These are phyloP conservation scores for Dinoponera quadriceps DNA, from an alignment of 1,140 invertebrate genomes.

Conservation along the genomic window DNA sequence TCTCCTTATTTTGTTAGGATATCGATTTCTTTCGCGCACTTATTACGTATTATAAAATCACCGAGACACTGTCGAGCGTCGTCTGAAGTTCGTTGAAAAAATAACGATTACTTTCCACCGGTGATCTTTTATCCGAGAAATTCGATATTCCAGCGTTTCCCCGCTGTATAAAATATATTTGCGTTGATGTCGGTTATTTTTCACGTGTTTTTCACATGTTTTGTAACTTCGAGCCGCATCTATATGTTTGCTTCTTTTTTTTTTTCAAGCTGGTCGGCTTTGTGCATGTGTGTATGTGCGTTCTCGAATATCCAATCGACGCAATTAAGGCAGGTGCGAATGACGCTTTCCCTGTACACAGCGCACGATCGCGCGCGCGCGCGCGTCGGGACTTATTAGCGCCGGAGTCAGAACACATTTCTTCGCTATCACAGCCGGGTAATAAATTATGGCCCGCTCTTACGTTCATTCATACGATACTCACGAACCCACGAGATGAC, in stretches of 20 bases:
- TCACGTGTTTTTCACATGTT: neutral
- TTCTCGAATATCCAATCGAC: neutral
- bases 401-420: constrained; percentile 48
- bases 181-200: neutral
- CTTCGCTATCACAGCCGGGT: constrained; percentile 54
- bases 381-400: constrained; percentile 23
- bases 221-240: no score
- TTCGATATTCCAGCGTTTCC: neutral
- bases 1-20: constrained; percentile 10
- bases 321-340: neutral
- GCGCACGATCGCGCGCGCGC: neutral
- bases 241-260: no score
- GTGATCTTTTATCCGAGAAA: neutral
- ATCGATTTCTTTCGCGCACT: neutral
- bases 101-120: neutral
- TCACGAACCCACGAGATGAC: constrained; percentile 62
- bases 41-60: neutral
- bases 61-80: neutral
- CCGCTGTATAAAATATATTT: neutral
- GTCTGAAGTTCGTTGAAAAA: neutral
- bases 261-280: neutral
- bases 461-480: constrained; percentile 59
- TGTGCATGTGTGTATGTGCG: no score
- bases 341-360: neutral
- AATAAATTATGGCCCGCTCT: constrained; percentile 68